Evolutionary conservation across 1,140 invertebrate genomes (phyloP).

Genomic region (Lamellibrachia luymesi): DNA sequence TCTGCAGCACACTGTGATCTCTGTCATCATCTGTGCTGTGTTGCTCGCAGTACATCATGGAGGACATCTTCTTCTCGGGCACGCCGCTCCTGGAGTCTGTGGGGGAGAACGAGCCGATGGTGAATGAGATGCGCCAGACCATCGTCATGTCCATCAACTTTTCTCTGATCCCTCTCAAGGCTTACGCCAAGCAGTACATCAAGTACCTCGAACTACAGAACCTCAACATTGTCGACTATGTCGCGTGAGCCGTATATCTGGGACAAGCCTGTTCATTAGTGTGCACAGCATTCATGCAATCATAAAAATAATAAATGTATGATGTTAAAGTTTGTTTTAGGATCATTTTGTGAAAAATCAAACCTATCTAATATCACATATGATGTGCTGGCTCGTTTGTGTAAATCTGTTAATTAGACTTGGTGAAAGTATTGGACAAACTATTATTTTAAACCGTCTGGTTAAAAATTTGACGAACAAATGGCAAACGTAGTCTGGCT

Average conservation of each 20-base stretch:
- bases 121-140: slow-evolving; percentile 55
- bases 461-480: no score
- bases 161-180: slow-evolving; percentile 66
- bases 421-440: no score
- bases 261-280: no score
- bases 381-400: no score
- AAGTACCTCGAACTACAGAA: slow-evolving; percentile 55
- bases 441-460: no score
- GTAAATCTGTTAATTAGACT: no score
- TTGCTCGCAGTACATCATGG: slow-evolving; percentile 63
- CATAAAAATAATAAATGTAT: no score
- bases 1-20: neutral
- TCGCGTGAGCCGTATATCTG: slow-evolving; percentile 44
- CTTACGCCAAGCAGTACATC: slow-evolving; percentile 55
- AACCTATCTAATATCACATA: no score
- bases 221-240: slow-evolving; percentile 53
- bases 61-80: slow-evolving; percentile 67
- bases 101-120: slow-evolving; percentile 66
- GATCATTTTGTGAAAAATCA: no score
- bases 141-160: slow-evolving; percentile 62
- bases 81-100: slow-evolving; percentile 70
- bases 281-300: no score
- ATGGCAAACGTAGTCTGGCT: no score
- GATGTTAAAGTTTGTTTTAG: no score
- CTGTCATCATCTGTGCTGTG: neutral